Percentiles rank a stretch among this genome's conserved stretches.
Evolutionary conservation across 2,797 vertebrate genomes (phyloP).

Genomic region (Ciconia nigra): DNA sequence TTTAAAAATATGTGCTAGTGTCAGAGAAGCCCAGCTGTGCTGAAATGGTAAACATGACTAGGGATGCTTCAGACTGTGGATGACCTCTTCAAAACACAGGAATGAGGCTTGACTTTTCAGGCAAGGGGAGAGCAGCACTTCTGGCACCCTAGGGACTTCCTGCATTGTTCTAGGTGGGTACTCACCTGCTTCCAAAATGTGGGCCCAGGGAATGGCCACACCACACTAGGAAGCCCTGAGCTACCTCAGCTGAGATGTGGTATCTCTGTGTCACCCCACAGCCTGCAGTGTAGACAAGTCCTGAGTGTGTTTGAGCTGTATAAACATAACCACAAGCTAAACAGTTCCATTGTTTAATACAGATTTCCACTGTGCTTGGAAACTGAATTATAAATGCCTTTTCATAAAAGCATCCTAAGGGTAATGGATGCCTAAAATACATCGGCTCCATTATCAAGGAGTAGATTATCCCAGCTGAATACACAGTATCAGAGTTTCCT

Average conservation of each 20-base stretch:
- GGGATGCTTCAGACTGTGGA: not conserved
- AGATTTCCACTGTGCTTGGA: not conserved
- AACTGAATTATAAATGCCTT: not conserved
- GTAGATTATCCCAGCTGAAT: constrained; percentile 33
- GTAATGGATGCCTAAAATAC: constrained; percentile 18
- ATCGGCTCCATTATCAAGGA: constrained; percentile 10
- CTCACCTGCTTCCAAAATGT: not conserved
- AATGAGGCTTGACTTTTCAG: not conserved
- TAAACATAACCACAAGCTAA: not conserved
- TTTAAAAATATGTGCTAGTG: not conserved
- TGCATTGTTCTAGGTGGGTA: not conserved
- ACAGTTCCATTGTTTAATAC: not conserved
- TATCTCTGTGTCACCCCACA: not conserved
- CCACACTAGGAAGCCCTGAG: not conserved
- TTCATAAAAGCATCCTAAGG: constrained; percentile 12
- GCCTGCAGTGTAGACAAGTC: not conserved
- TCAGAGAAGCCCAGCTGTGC: not conserved
- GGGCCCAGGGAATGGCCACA: not conserved
- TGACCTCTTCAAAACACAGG: not conserved
- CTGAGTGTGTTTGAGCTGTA: not conserved
- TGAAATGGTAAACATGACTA: not conserved
- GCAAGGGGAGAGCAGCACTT: not conserved
- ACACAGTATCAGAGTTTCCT: constrained; percentile 22
- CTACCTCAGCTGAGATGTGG: not conserved
- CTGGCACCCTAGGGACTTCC: not conserved